These are phyloP conservation scores for Hydrolagus affinis DNA, from an alignment of 2,113 vertebrate genomes.

Conservation along the genomic window DNA sequence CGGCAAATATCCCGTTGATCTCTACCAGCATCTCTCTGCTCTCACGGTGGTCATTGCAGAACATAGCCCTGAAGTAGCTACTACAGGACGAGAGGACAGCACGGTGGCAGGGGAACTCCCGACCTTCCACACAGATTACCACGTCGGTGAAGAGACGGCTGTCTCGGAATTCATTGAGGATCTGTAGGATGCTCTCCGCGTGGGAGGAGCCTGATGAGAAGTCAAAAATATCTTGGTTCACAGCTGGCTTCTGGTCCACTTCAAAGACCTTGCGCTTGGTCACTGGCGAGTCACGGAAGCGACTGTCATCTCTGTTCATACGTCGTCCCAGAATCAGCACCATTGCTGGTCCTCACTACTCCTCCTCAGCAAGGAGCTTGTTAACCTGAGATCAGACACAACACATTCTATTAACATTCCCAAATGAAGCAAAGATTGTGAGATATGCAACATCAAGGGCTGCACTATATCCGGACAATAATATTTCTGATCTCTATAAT, in stretches of 20 bases:
- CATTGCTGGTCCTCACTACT: constrained; percentile 66
- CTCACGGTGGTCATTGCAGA: constrained; percentile 86
- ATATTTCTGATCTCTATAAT: no score
- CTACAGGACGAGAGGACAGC: constrained; percentile 88
- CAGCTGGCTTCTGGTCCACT: constrained; percentile 78
- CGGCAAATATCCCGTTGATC: constrained; percentile 88
- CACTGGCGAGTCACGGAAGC: constrained; percentile 83
- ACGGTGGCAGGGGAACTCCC: constrained; percentile 85
- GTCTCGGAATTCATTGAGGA: constrained; percentile 92
- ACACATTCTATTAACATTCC: neutral
- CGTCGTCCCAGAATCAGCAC: constrained; percentile 94
- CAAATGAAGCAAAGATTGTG: no score
- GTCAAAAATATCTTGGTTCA: constrained; percentile 78
- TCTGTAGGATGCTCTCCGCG: constrained; percentile 86
- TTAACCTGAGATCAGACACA: neutral
- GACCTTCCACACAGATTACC: constrained; percentile 85
- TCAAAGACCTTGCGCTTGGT: constrained; percentile 96
- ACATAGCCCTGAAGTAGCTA: constrained; percentile 93
- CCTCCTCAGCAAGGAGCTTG: neutral
- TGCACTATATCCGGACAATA: no score
- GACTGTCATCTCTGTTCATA: constrained; percentile 84
- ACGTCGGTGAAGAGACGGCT: constrained; percentile 87
- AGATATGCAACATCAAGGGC: no score
- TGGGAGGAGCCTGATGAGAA: constrained; percentile 87
- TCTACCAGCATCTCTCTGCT: constrained; percentile 87